Evolutionary conservation across 2,797 vertebrate genomes (phyloP).

Genomic region (Ptychobarbus kaznakovi): DNA sequence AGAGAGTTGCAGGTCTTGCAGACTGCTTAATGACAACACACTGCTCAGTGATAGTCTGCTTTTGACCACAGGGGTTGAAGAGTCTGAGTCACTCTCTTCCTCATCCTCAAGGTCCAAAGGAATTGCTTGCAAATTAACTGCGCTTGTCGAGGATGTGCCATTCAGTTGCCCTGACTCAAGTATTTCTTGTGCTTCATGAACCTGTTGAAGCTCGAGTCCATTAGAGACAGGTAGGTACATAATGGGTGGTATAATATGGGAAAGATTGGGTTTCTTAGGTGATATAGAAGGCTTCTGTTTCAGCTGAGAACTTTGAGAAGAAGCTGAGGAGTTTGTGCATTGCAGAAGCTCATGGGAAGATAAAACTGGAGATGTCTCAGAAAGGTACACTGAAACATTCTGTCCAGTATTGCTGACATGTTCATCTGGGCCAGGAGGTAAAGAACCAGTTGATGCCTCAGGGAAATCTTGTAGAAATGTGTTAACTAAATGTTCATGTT

Average conservation of each 20-base stretch:
- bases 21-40: slow-evolving; percentile 70
- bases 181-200: slow-evolving; percentile 50
- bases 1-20: slow-evolving; percentile 73
- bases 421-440: slow-evolving; percentile 48
- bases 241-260: slow-evolving; percentile 75
- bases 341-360: slow-evolving; percentile 18
- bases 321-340: slow-evolving; percentile 49
- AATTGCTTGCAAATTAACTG: slow-evolving; percentile 23
- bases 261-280: slow-evolving; percentile 85
- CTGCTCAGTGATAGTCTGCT: slow-evolving; percentile 76
- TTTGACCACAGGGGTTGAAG: slow-evolving; percentile 74
- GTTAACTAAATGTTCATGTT: slow-evolving; percentile 63
- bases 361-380: not conserved
- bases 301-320: slow-evolving; percentile 61
- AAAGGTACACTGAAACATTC: slow-evolving; percentile 25
- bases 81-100: slow-evolving; percentile 74
- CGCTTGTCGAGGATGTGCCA: slow-evolving; percentile 2
- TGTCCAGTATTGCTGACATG: slow-evolving; percentile 20
- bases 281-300: slow-evolving; percentile 81
- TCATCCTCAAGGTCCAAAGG: slow-evolving; percentile 52
- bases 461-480: slow-evolving; percentile 26
- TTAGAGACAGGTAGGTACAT: slow-evolving; percentile 69
- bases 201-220: slow-evolving; percentile 65
- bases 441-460: slow-evolving; percentile 1
- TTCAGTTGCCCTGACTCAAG: slow-evolving; percentile 2